Evolutionary conservation across 2,113 vertebrate species (phyloP).

Genomic region (Nothocercus nigrocapillus): DNA sequence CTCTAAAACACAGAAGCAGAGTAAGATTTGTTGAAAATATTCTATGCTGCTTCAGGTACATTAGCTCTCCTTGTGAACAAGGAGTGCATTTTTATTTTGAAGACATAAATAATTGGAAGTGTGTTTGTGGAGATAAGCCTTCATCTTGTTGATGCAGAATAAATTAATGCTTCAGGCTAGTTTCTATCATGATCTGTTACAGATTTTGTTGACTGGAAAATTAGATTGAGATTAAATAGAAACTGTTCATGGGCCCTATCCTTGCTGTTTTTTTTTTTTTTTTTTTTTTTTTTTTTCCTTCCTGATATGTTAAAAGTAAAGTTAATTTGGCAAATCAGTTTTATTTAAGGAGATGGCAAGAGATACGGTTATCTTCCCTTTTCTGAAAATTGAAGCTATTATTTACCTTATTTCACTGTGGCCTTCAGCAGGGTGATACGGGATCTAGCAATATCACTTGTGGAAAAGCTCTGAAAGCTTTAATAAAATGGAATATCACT

Average conservation of each 20-base stretch:
- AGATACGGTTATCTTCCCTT: background rate
- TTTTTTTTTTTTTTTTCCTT: background rate
- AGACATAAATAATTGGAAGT: background rate
- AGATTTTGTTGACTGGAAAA: background rate
- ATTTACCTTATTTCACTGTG: background rate
- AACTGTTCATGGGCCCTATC: slow-evolving; percentile 21
- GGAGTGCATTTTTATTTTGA: background rate
- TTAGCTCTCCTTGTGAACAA: background rate
- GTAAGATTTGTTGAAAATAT: background rate
- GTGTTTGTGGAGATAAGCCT: background rate
- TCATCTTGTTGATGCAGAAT: slow-evolving; percentile 4
- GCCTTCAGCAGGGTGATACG: background rate
- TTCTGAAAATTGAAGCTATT: background rate
- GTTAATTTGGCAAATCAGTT: background rate
- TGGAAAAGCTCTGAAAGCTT: background rate
- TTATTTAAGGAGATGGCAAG: slow-evolving; percentile 27
- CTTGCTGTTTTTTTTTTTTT: background rate
- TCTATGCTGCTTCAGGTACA: background rate
- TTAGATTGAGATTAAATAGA: slow-evolving; percentile 6
- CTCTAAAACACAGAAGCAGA: background rate
- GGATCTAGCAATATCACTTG: background rate
- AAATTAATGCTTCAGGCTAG: slow-evolving; percentile 22
- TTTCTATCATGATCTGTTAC: slow-evolving; percentile 1
- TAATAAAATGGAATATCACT: background rate
- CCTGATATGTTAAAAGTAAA: background rate